These are phyloP conservation scores for Austrolebias charrua DNA, from an alignment of 2,797 vertebrate genomes.

Conservation along the genomic window DNA sequence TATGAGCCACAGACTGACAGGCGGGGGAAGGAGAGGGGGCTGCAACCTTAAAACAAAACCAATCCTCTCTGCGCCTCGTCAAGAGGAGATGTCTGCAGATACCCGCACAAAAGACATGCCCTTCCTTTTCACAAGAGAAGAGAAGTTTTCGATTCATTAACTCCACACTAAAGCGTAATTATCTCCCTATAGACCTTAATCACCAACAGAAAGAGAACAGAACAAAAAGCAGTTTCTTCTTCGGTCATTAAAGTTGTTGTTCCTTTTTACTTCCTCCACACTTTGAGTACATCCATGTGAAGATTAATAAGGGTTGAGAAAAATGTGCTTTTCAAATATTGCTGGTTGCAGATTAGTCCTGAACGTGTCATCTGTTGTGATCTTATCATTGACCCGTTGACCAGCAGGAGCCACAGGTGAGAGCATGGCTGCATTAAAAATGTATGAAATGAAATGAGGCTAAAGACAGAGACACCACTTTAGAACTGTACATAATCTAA, in stretches of 20 bases:
- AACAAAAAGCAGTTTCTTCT: constrained; percentile 78
- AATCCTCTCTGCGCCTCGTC: constrained; percentile 73
- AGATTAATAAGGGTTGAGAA: constrained; percentile 41
- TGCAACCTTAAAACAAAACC: constrained; percentile 75
- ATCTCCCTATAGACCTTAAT: constrained; percentile 82
- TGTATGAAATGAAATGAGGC: constrained; percentile 48
- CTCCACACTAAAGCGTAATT: constrained; percentile 82
- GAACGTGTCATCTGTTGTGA: constrained; percentile 31
- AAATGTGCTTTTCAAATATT: constrained; percentile 51
- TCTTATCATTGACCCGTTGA: constrained; percentile 17
- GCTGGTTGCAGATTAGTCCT: constrained; percentile 16
- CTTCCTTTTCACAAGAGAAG: constrained; percentile 75
- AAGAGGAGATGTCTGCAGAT: constrained; percentile 78
- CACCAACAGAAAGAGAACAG: constrained; percentile 76
- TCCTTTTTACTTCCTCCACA: constrained; percentile 53
- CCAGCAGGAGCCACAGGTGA: not conserved
- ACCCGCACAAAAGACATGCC: constrained; percentile 78
- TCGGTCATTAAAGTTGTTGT: constrained; percentile 75
- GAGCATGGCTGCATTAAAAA: constrained; percentile 24
- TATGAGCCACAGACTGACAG: constrained; percentile 71
- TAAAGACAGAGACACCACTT: constrained; percentile 46
- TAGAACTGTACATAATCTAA: constrained; percentile 50
- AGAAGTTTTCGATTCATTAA: constrained; percentile 84
- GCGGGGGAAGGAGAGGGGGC: constrained; percentile 34
- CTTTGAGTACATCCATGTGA: constrained; percentile 70